Evolutionary conservation across 2,113 vertebrate species (phyloP), one percentile per base, ranked within the genome.

Genomic region (Uria aalge): DNA sequence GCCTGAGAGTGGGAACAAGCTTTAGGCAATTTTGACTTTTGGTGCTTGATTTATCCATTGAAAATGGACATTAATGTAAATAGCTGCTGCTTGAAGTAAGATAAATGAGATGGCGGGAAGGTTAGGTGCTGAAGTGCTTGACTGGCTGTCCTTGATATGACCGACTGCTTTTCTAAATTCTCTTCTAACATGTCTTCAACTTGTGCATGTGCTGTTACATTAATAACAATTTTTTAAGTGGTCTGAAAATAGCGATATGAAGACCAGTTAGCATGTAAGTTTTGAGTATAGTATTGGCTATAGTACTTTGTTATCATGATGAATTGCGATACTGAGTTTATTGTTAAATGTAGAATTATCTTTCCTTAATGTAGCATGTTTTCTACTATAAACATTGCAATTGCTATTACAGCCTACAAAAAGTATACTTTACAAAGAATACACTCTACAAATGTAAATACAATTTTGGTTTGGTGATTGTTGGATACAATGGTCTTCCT

Each of bases 401-500:
- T 97, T 94, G 96, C 95, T 97, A 34, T 92, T 95, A 15, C 94
- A 92, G 94, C 55, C n/a, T 71, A 93, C 76, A 96, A 96, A 97
- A 97, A 91, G 73, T 90, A 59, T 94, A 96, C 95, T 96, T 97
- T 91, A 88, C 92, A 97, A 98, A 98, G 97, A 97, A 97, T 97
- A 85, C 81, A 87, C 94, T 98, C 96, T 71, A 90, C 95, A 97
- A 98, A 98, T 98, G 97, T 98, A 98, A 98, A 98, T 98, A 98
- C 92, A 92, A 15, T 96, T 96, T 98, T 96, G 94, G 95, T 96
- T 97, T 96, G 92, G 96, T 95, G 95, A 97, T 96, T 97, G 93
- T 97, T 96, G 86, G 96, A 97, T 96, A 98, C 98, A 98, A 98
- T 98, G 84, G 98, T 97, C 90, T 98, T 98, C 97, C 98, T 98